Conservation (phyloP, 2,797 vertebrate species). For the Echeneis naucrates region DNA sequence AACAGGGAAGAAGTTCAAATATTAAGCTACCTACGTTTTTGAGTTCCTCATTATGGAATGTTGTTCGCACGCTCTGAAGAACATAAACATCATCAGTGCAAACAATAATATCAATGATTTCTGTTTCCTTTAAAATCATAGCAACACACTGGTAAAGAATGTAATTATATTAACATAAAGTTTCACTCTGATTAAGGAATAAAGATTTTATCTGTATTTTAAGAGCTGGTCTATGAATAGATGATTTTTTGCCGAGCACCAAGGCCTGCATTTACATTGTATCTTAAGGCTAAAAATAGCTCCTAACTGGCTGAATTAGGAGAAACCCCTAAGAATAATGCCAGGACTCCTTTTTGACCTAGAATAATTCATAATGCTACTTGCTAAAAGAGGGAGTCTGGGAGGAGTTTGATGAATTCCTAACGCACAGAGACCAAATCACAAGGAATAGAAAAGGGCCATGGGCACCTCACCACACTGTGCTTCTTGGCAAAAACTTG, state of each 20-base stretch:
- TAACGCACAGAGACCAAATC: no score
- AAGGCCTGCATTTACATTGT: no score
- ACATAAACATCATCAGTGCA: neutral
- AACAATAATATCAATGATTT: neutral
- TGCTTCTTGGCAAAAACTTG: no score
- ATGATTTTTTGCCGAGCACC: constrained; percentile 38
- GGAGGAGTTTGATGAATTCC: no score
- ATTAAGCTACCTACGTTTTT: constrained; percentile 30
- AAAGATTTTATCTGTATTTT: constrained; percentile 44
- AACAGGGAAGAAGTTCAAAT: constrained; percentile 37
- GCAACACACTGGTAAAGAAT: constrained; percentile 20
- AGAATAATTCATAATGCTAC: no score
- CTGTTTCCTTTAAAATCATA: constrained; percentile 10
- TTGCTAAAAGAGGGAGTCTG: no score
- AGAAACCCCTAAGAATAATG: no score
- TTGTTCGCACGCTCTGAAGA: constrained; percentile 17
- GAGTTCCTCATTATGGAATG: constrained; percentile 37
- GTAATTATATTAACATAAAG: neutral
- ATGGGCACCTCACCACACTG: no score
- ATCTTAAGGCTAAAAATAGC: no score
- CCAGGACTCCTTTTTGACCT: no score
- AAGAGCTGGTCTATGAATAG: constrained; percentile 28
- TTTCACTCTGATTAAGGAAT: constrained; percentile 13
- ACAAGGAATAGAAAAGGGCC: no score
- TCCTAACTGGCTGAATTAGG: no score